These are phyloP conservation scores for Erpobdella octoculata DNA, from an alignment of 2,888 invertebrate genomes.

Conservation along the genomic window DNA sequence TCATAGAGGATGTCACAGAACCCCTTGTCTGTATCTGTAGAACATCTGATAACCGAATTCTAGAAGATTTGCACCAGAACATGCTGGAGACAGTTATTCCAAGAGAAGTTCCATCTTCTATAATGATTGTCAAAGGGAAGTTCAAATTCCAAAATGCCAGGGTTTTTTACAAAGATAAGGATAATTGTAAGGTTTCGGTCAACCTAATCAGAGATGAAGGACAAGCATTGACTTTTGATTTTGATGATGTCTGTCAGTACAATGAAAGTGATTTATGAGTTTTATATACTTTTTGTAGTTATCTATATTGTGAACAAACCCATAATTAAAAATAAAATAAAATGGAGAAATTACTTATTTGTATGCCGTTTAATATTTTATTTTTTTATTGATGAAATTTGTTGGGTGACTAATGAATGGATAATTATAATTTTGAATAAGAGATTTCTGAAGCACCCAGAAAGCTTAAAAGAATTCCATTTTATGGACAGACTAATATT, in stretches of 20 bases:
- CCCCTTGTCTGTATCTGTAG: constrained; percentile 47
- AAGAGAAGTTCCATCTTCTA: constrained; percentile 44
- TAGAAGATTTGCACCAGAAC: constrained; percentile 47
- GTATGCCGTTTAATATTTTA: too few relatives aligned
- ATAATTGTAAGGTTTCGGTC: constrained; percentile 47
- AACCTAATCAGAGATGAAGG: constrained; percentile 49
- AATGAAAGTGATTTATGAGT: constrained; percentile 43
- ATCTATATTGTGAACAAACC: too few relatives aligned
- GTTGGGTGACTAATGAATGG: too few relatives aligned
- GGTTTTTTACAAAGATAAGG: constrained; percentile 50
- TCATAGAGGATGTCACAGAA: constrained; percentile 49
- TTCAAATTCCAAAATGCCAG: constrained; percentile 49
- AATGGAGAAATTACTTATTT: too few relatives aligned
- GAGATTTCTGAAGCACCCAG: too few relatives aligned
- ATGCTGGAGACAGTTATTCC: constrained; percentile 54
- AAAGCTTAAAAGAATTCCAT: too few relatives aligned
- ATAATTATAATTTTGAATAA: too few relatives aligned
- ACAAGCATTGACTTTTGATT: constrained; percentile 46
- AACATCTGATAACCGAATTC: constrained; percentile 48
- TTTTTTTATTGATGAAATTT: too few relatives aligned
- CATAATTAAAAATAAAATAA: too few relatives aligned
- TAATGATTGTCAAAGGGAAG: constrained; percentile 51
- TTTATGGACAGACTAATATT: too few relatives aligned
- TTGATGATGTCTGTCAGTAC: constrained; percentile 54
- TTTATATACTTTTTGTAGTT: neutral